These are phyloP conservation scores for Dermolepida albohirtum DNA, from an alignment of 2,888 invertebrate species.

Conservation along the genomic window DNA sequence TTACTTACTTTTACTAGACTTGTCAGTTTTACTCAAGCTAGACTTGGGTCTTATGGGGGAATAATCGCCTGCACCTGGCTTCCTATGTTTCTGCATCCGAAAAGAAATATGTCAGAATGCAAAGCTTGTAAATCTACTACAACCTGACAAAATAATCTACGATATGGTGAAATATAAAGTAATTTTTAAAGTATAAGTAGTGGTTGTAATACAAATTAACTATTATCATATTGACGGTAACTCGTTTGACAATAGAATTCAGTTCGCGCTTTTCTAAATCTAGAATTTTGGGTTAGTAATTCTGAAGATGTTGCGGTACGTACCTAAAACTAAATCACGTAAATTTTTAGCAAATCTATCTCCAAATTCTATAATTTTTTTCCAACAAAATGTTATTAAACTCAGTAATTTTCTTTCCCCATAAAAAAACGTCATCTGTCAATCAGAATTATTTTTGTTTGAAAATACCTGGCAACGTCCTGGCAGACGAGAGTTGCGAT, in stretches of 20 bases:
- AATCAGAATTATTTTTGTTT: conserved; percentile 21
- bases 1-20: conserved; percentile 32
- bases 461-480: conserved; percentile 42
- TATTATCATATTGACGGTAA: too few relatives aligned
- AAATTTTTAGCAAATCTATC: conserved; percentile 33
- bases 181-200: too few relatives aligned
- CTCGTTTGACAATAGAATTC: too few relatives aligned
- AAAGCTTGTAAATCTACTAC: too few relatives aligned
- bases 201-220: too few relatives aligned
- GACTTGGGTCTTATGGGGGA: conserved; percentile 23
- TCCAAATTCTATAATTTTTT: conserved; percentile 20
- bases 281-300: not conserved
- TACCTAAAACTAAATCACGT: conserved; percentile 37
- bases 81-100: conserved; percentile 29
- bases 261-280: not conserved
- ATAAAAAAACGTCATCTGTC: conserved; percentile 42
- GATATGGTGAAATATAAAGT: too few relatives aligned
- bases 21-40: conserved; percentile 28
- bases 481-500: not conserved
- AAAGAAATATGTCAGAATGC: not conserved
- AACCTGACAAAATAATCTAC: too few relatives aligned
- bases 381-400: conserved; percentile 28
- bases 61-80: conserved; percentile 37
- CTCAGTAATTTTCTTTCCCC: conserved; percentile 41
- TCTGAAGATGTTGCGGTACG: conserved; percentile 6